Percentiles rank a stretch among this genome's conserved stretches.
These are phyloP conservation scores for Daboia siamensis DNA, from an alignment of 2,113 vertebrate species.

Conservation along the genomic window DNA sequence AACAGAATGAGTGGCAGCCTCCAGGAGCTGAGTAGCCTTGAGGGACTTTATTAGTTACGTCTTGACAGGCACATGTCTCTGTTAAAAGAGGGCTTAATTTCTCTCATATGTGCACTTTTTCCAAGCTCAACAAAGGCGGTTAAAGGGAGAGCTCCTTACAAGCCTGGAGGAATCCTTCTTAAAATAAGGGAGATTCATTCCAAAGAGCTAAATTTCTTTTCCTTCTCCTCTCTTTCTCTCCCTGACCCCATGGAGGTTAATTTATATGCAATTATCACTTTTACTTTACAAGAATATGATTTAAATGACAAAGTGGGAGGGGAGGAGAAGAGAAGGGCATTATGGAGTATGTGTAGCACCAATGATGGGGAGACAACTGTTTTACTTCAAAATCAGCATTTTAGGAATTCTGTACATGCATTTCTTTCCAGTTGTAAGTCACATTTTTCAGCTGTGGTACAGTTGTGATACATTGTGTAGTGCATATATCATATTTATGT, in stretches of 20 bases:
- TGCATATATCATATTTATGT: not conserved
- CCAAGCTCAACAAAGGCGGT: constrained; percentile 78
- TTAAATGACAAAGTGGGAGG: constrained; percentile 45
- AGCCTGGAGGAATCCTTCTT: constrained; percentile 77
- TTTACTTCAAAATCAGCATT: constrained; percentile 55
- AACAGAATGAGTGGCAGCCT: constrained; percentile 82
- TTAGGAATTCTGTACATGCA: constrained; percentile 31
- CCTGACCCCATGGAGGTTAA: constrained; percentile 59
- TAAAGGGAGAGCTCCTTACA: constrained; percentile 73
- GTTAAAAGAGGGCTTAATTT: constrained; percentile 90
- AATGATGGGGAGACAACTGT: constrained; percentile 32
- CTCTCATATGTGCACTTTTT: constrained; percentile 94
- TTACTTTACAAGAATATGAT: constrained; percentile 63
- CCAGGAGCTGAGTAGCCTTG: constrained; percentile 75
- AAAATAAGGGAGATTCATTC: constrained; percentile 79
- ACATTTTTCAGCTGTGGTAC: not conserved
- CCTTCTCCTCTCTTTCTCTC: constrained; percentile 77
- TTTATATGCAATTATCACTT: constrained; percentile 64
- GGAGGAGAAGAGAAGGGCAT: not conserved
- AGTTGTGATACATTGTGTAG: not conserved
- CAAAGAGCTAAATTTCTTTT: constrained; percentile 78
- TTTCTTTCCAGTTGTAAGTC: not conserved
- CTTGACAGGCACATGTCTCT: constrained; percentile 95
- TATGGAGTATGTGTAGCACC: not conserved
- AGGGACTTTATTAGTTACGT: constrained; percentile 85